These are phyloP conservation scores for Torymus tubicola DNA, from an alignment of 2,888 invertebrate species.

Conservation along the genomic window DNA sequence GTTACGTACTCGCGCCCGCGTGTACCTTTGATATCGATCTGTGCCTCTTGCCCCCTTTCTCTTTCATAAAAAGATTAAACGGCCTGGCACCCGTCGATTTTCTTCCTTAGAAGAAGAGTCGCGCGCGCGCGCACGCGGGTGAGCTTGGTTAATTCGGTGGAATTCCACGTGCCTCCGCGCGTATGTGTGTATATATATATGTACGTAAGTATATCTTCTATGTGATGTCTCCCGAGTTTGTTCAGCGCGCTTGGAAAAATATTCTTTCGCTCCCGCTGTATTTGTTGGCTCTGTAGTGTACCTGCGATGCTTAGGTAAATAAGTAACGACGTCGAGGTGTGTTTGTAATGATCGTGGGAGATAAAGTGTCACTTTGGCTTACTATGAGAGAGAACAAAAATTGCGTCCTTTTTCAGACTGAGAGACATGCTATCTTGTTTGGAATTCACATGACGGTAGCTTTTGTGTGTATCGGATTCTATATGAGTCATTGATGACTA, in stretches of 20 bases:
- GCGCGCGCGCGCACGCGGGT: not conserved
- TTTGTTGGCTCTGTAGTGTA: constrained; percentile 7
- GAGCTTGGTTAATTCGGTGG: constrained; percentile 25
- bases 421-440: too few relatives aligned
- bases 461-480: too few relatives aligned
- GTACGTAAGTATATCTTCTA: constrained; percentile 17
- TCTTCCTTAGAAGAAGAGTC: constrained; percentile 16
- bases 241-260: constrained; percentile 26
- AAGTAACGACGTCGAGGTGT: constrained; percentile 41
- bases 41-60: constrained; percentile 1
- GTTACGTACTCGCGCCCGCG: too few relatives aligned
- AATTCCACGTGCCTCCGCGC: constrained; percentile 18
- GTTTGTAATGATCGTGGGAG: constrained; percentile 39
- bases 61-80: constrained; percentile 39
- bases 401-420: too few relatives aligned
- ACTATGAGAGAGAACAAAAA: too few relatives aligned
- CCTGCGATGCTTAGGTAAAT: constrained; percentile 29
- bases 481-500: too few relatives aligned
- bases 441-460: too few relatives aligned
- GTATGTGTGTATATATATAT: constrained; percentile 23
- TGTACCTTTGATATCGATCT: constrained; percentile 53
- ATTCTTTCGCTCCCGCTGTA: not conserved
- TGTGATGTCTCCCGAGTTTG: not conserved
- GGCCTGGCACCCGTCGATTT: not conserved
- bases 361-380: constrained; percentile 19